These are phyloP conservation scores for Chaetophractus vellerosus DNA, from an alignment of 2,797 vertebrate species.

Conservation along the genomic window DNA sequence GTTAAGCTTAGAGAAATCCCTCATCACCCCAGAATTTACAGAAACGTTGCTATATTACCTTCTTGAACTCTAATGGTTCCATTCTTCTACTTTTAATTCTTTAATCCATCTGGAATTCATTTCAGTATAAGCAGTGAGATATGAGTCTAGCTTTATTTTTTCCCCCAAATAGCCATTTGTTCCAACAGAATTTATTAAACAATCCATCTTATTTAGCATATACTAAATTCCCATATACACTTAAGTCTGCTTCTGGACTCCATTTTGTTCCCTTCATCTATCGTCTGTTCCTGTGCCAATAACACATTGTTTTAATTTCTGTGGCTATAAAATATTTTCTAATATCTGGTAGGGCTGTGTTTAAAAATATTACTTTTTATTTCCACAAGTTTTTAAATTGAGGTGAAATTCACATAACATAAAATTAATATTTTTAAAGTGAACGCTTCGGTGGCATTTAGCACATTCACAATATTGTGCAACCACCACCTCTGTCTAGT, in stretches of 20 bases:
- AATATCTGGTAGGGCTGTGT: slow-evolving; percentile 3
- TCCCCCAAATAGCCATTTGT: background rate
- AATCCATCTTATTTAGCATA: background rate
- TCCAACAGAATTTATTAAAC: background rate
- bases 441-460: background rate
- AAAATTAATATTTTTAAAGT: slow-evolving; percentile 18
- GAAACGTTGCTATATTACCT: background rate
- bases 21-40: slow-evolving; percentile 18
- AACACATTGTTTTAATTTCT: slow-evolving; percentile 25
- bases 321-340: slow-evolving; percentile 36
- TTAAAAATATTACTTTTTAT: slow-evolving; percentile 45
- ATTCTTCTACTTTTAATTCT: slow-evolving; percentile 57
- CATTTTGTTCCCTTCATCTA: background rate
- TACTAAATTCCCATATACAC: background rate
- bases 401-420: background rate
- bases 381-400: background rate
- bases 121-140: slow-evolving; percentile 45
- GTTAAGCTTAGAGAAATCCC: slow-evolving; percentile 4
- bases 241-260: slow-evolving; percentile 18
- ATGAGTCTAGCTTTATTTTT: background rate
- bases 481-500: background rate
- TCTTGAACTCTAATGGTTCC: background rate
- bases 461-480: background rate
- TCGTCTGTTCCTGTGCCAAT: background rate
- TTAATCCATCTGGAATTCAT: slow-evolving; percentile 50